Evolutionary conservation across 2,113 vertebrate species (phyloP).

Genomic region (Balaeniceps rex): DNA sequence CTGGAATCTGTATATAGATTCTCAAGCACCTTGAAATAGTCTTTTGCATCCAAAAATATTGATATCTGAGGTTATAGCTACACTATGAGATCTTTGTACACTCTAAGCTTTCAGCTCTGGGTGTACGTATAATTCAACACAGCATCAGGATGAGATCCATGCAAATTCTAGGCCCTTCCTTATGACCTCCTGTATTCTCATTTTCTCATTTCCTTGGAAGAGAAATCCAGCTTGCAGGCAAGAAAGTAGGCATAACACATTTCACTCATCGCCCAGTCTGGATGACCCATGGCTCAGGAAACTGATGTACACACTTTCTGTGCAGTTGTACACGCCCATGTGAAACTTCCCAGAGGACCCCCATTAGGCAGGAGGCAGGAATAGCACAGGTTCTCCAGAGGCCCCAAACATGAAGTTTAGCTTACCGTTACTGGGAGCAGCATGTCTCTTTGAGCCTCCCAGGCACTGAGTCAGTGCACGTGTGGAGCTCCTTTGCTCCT

Average conservation of each 20-base stretch:
- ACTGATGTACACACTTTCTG: fast-evolving
- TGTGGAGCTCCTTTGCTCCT: background rate
- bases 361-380: background rate
- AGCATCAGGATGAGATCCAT: background rate
- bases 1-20: background rate
- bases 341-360: background rate
- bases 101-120: background rate
- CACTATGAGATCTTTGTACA: background rate
- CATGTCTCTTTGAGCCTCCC: background rate
- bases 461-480: background rate
- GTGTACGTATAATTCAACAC: background rate
- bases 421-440: background rate
- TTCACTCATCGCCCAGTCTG: background rate
- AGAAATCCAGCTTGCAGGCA: background rate
- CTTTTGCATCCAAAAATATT: background rate
- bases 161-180: background rate
- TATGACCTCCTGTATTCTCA: background rate
- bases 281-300: background rate
- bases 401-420: background rate
- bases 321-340: background rate
- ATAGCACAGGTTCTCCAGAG: background rate
- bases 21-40: background rate
- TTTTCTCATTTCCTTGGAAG: background rate
- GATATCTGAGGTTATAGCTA: background rate
- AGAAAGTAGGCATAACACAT: background rate